Evolutionary conservation across 2,888 invertebrate species (phyloP).

Genomic region (Parnassius apollo): DNA sequence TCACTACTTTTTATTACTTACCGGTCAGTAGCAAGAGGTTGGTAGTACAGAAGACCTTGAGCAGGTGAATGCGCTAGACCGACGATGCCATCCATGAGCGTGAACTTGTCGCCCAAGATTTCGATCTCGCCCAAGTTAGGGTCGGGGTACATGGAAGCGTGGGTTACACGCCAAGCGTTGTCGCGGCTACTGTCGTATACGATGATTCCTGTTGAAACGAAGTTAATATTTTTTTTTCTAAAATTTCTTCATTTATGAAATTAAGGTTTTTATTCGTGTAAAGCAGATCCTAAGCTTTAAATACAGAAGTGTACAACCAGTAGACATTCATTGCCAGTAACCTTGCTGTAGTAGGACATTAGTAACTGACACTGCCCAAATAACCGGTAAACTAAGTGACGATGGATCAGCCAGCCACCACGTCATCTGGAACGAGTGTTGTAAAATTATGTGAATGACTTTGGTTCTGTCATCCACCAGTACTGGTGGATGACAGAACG

Average conservation of each 20-base stretch:
- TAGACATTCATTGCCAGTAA: too few relatives aligned
- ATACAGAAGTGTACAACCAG: too few relatives aligned
- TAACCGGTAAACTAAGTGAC: too few relatives aligned
- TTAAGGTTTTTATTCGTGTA: too few relatives aligned
- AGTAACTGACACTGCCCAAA: too few relatives aligned
- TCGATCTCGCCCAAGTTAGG: slow-evolving; percentile 88
- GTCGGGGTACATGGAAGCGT: slow-evolving; percentile 92
- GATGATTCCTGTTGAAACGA: slow-evolving; percentile 58
- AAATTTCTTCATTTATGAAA: background rate
- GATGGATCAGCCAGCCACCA: too few relatives aligned
- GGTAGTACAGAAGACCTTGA: slow-evolving; percentile 84
- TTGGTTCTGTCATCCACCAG: too few relatives aligned
- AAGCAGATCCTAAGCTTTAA: too few relatives aligned
- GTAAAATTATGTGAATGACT: too few relatives aligned
- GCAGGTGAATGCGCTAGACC: slow-evolving; percentile 86
- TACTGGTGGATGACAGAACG: too few relatives aligned
- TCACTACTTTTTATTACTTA: slow-evolving; percentile 33
- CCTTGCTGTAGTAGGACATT: too few relatives aligned
- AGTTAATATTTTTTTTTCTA: background rate
- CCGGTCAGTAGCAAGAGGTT: slow-evolving; percentile 87
- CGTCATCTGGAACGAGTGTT: too few relatives aligned
- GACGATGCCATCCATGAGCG: slow-evolving; percentile 88
- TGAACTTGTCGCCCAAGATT: slow-evolving; percentile 85
- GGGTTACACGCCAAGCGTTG: slow-evolving; percentile 89
- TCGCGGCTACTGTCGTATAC: slow-evolving; percentile 87